Evolutionary conservation across 2,888 invertebrate genomes (phyloP).

Genomic region (Plebejus argus): DNA sequence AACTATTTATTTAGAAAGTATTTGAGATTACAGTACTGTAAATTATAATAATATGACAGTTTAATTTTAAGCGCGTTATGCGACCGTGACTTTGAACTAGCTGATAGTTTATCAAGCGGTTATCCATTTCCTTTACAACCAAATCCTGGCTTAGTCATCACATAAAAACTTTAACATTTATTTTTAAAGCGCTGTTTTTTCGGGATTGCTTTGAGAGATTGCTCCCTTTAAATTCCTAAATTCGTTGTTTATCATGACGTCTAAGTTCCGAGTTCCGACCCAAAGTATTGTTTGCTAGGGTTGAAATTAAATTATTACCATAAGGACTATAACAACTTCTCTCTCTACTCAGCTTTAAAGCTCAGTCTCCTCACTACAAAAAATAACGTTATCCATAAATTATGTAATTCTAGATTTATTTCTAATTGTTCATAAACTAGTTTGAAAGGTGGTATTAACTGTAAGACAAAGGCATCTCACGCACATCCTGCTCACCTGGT

Average conservation of each 20-base stretch:
- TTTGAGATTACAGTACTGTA: not conserved
- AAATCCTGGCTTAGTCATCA: not conserved
- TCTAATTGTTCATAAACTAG: not conserved
- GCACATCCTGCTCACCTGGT: slow-evolving; percentile 50
- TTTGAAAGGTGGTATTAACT: slow-evolving; percentile 11
- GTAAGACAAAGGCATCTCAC: slow-evolving; percentile 37
- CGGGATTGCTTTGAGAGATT: too few species aligned
- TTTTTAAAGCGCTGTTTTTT: not conserved
- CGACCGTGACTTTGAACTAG: slow-evolving; percentile 9
- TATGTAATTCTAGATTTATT: not conserved
- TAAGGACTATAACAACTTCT: not conserved
- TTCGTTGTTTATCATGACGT: too few species aligned
- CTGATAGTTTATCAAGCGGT: slow-evolving; percentile 6
- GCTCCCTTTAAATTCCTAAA: too few species aligned
- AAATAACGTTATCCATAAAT: not conserved
- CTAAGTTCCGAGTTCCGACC: too few species aligned
- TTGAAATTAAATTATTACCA: not conserved
- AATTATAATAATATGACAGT: not conserved
- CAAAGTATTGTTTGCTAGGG: not conserved
- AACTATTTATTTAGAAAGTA: not conserved
- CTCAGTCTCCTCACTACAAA: not conserved
- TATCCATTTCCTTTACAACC: not conserved
- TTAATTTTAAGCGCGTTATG: not conserved
- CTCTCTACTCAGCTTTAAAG: not conserved
- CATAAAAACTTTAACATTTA: not conserved